phyloP scores from a whole-genome alignment of 2,113 vertebrate genomes.

The Coracopsis vasa region DNA sequence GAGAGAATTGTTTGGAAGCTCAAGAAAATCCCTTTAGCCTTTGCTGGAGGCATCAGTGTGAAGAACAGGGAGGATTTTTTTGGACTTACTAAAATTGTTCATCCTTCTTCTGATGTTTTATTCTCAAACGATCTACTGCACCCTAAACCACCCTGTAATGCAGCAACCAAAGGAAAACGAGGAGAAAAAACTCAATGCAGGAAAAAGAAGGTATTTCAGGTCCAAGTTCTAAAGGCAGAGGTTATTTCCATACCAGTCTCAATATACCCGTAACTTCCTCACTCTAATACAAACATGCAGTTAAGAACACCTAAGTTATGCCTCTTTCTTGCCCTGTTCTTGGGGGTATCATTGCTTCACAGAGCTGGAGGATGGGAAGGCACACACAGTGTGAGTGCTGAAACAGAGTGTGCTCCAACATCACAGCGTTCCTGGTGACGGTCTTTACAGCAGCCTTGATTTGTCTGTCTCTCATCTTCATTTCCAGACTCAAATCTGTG shows the following conservation, averaged over 20 bases:
- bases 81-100: slow-evolving; percentile 2
- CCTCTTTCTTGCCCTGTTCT: background rate
- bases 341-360: background rate
- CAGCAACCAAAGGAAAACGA: background rate
- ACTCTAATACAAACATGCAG: background rate
- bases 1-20: slow-evolving; percentile 1
- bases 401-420: background rate
- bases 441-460: background rate
- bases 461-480: background rate
- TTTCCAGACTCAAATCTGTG: background rate
- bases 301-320: background rate
- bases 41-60: slow-evolving; percentile 26
- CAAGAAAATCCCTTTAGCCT: slow-evolving; percentile 40
- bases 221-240: background rate
- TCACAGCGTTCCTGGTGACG: background rate
- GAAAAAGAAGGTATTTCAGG: background rate
- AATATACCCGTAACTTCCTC: background rate
- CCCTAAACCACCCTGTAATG: background rate
- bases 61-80: background rate
- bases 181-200: background rate
- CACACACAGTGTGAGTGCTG: background rate
- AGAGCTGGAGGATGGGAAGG: background rate
- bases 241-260: background rate
- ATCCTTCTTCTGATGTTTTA: slow-evolving; percentile 25
- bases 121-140: background rate